These are phyloP conservation scores for Microcaecilia unicolor DNA, from an alignment of 2,797 vertebrate species.

Conservation along the genomic window DNA sequence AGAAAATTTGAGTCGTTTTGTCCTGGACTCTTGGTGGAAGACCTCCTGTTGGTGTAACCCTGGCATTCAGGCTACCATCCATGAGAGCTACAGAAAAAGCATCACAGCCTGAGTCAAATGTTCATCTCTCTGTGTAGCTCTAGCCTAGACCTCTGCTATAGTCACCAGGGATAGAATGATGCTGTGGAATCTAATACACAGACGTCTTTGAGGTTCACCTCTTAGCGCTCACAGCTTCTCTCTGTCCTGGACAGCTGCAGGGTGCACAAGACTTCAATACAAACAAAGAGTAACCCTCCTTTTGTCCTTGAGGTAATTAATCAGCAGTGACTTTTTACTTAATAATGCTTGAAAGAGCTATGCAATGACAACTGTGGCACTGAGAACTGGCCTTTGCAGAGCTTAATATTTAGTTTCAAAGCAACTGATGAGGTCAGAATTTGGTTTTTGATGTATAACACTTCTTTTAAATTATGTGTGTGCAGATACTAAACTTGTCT, in stretches of 20 bases:
- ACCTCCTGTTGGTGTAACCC: slow-evolving; percentile 43
- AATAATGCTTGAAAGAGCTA: slow-evolving; percentile 20
- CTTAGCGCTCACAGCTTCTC: slow-evolving; percentile 23
- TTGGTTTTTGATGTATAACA: too few relatives aligned
- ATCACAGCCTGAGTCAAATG: slow-evolving; percentile 46
- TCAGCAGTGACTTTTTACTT: slow-evolving; percentile 33
- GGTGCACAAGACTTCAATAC: slow-evolving; percentile 10
- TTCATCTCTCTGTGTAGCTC: slow-evolving; percentile 49
- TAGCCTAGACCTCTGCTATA: slow-evolving; percentile 54
- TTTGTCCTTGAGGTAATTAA: slow-evolving; percentile 64
- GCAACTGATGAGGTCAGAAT: too few relatives aligned
- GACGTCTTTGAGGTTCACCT: slow-evolving; percentile 50
- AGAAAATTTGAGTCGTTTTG: slow-evolving; percentile 28
- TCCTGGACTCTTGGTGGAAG: slow-evolving; percentile 28
- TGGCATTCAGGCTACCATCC: slow-evolving; percentile 58
- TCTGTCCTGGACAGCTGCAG: slow-evolving; percentile 19
- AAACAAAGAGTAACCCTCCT: slow-evolving; percentile 33
- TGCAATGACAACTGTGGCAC: slow-evolving; percentile 1
- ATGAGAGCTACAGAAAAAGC: slow-evolving; percentile 38
- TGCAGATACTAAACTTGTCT: too few relatives aligned
- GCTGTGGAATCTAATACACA: slow-evolving; percentile 66
- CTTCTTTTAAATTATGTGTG: too few relatives aligned
- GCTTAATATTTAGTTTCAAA: too few relatives aligned
- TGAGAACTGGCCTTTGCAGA: neutral
- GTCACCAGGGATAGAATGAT: slow-evolving; percentile 63